These are phyloP conservation scores for Euwallacea fornicatus DNA, from an alignment of 1,140 invertebrate species.

Conservation along the genomic window DNA sequence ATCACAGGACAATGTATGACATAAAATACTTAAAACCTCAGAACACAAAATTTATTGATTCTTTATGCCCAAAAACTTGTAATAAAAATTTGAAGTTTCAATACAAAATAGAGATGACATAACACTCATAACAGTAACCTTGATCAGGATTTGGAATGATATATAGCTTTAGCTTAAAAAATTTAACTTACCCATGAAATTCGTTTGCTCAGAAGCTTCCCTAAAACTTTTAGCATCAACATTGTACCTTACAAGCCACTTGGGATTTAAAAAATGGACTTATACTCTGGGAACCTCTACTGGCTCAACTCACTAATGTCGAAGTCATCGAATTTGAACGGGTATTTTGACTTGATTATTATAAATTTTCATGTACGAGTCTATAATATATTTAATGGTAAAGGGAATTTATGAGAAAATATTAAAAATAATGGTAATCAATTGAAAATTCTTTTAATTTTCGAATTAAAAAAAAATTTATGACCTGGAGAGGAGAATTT, in stretches of 20 bases:
- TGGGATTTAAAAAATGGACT: constrained; percentile 24
- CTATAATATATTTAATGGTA: too few relatives aligned
- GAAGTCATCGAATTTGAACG: too few relatives aligned
- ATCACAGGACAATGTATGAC: constrained; percentile 3
- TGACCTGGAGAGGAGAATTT: too few relatives aligned
- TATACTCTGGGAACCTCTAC: neutral
- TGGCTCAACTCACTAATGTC: too few relatives aligned
- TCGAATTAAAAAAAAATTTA: too few relatives aligned
- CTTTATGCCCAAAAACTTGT: neutral
- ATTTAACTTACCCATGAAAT: constrained; percentile 19
- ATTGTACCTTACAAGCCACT: constrained; percentile 11
- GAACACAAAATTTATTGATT: neutral
- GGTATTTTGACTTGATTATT: too few relatives aligned
- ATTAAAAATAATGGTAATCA: too few relatives aligned
- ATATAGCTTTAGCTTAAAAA: neutral
- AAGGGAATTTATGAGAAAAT: too few relatives aligned
- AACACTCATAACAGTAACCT: constrained; percentile 28
- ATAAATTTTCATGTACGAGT: too few relatives aligned
- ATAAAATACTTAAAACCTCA: neutral
- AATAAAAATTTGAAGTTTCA: constrained; percentile 16
- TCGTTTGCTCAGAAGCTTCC: constrained; percentile 17
- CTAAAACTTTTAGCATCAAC: constrained; percentile 25
- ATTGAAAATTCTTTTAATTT: too few relatives aligned
- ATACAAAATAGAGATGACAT: constrained; percentile 26
- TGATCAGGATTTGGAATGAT: constrained; percentile 5